Conservation (phyloP, 2,888 invertebrate species). For the Agelastica alni region DNA sequence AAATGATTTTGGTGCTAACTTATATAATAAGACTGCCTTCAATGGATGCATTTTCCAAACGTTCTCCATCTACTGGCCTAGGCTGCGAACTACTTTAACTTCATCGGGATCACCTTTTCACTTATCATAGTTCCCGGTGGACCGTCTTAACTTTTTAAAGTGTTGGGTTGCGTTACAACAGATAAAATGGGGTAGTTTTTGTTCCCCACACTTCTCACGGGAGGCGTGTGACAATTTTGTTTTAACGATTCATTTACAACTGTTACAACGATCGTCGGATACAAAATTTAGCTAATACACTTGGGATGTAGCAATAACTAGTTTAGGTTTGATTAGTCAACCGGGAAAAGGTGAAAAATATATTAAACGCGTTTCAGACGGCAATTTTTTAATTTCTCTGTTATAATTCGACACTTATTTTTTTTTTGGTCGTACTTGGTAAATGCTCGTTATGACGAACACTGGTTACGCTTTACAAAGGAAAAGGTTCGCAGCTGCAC, state of each 20-base stretch:
- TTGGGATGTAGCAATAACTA: not conserved
- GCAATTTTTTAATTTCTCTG: no score
- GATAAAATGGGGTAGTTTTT: conserved; percentile 13
- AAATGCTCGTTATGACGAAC: no score
- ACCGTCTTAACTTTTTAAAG: conserved; percentile 37
- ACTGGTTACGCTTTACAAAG: no score
- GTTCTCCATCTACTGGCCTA: conserved; percentile 9
- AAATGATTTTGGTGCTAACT: no score
- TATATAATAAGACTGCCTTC: no score
- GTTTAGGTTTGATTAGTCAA: not conserved
- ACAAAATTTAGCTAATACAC: not conserved
- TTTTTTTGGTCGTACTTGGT: no score
- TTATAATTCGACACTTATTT: no score
- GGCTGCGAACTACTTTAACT: conserved; percentile 45
- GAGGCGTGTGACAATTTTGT: conserved; percentile 23
- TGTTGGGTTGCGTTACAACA: conserved; percentile 28
- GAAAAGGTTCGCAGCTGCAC: no score
- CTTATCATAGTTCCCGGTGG: conserved; percentile 42
- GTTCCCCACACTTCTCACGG: conserved; percentile 2
- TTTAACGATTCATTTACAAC: conserved; percentile 21
- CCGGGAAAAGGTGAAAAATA: no score
- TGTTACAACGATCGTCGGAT: conserved; percentile 1
- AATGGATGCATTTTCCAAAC: no score
- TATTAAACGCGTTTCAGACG: no score
- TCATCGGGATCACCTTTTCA: conserved; percentile 47